Evolutionary conservation across 2,888 invertebrate species (phyloP).

Genomic region (Nomada flava): DNA sequence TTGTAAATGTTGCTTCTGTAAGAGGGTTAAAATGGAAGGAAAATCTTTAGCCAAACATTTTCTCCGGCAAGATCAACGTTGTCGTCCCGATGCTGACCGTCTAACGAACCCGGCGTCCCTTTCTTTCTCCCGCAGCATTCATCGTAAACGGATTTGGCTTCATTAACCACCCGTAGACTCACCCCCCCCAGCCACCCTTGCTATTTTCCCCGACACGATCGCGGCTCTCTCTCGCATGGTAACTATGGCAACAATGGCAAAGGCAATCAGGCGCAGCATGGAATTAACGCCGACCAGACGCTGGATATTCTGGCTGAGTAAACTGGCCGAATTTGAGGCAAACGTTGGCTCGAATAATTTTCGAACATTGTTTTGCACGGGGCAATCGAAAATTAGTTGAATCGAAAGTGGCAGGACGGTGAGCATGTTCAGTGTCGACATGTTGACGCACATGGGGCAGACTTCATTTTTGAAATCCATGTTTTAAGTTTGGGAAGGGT

Average conservation of each 20-base stretch:
- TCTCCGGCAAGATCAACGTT: conserved; percentile 59
- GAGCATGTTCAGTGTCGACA: neutral
- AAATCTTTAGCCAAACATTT: conserved; percentile 65
- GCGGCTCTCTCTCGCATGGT: conserved; percentile 66
- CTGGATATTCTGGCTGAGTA: conserved; percentile 7
- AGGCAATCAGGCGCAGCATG: conserved; percentile 76
- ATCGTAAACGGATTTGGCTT: conserved; percentile 84
- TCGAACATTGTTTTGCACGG: neutral
- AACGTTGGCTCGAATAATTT: neutral
- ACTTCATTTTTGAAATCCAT: conserved; percentile 53
- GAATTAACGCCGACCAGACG: conserved; percentile 71
- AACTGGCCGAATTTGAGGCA: neutral
- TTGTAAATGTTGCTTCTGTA: neutral
- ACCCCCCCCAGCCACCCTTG: conserved; percentile 67
- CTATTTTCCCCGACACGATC: conserved; percentile 67
- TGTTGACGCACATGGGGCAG: neutral
- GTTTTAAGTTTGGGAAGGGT: conserved; percentile 69
- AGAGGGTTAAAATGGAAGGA: conserved; percentile 14
- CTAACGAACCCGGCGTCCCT: conserved; percentile 79
- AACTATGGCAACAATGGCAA: conserved; percentile 79
- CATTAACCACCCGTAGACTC: conserved; percentile 80
- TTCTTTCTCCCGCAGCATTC: conserved; percentile 76
- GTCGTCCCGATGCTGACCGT: conserved; percentile 78
- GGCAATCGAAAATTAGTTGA: neutral
- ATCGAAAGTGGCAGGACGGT: neutral